A percentile compares a stretch with the other conserved stretches of the same genome.
Conservation (phyloP, 2,888 invertebrate species). For the Oscheius onirici region DNA sequence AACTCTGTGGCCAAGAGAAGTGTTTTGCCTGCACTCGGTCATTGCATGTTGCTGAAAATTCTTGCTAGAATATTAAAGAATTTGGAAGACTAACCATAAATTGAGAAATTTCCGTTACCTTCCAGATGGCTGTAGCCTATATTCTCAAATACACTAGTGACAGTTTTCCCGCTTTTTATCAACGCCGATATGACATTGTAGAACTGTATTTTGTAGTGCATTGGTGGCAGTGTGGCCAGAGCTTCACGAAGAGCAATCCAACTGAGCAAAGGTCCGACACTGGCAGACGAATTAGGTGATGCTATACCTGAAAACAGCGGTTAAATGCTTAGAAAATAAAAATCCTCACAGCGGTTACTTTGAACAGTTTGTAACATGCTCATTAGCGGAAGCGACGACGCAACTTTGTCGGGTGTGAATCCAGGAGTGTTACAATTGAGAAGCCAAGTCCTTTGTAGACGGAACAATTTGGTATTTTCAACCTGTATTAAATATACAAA, state of each 20-base stretch:
- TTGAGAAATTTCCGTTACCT: not conserved
- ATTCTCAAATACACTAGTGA: not conserved
- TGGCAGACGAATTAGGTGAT: not conserved
- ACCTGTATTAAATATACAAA: too few species aligned
- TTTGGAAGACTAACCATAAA: slow-evolving; percentile 3
- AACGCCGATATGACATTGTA: not conserved
- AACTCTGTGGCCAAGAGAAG: not conserved
- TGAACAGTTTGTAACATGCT: not conserved
- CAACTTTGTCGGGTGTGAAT: not conserved
- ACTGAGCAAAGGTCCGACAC: not conserved
- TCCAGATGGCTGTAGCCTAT: not conserved
- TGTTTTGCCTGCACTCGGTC: not conserved
- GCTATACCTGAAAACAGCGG: not conserved
- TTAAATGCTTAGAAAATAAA: not conserved
- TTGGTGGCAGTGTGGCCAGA: not conserved
- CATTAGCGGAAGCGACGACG: not conserved
- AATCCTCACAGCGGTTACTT: not conserved
- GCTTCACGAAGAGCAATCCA: not conserved
- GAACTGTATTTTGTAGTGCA: not conserved
- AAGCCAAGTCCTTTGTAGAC: too few species aligned
- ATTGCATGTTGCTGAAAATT: not conserved
- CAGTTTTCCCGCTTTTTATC: not conserved
- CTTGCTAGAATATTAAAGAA: not conserved
- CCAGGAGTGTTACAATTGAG: not conserved
- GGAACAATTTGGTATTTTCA: too few species aligned